A percentile compares a stretch with the other conserved stretches of the same genome.
These are phyloP conservation scores for Sebastes dallii DNA, from an alignment of 2,797 vertebrate species.

Conservation along the genomic window DNA sequence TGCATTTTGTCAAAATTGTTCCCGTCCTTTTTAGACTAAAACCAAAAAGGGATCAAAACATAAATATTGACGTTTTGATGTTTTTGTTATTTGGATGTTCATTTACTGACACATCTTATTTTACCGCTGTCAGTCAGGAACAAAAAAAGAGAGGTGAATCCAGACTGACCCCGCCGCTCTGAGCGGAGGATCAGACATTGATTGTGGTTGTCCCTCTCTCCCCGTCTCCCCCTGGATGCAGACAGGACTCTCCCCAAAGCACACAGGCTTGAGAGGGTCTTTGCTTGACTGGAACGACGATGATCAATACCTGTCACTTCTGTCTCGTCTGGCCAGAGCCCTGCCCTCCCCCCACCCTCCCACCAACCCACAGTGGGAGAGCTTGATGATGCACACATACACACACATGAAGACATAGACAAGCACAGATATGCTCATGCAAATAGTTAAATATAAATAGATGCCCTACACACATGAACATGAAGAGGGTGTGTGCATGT, in stretches of 20 bases:
- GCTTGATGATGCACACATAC: slow-evolving; percentile 4
- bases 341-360: slow-evolving; percentile 15
- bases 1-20: background rate
- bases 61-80: slow-evolving; percentile 30
- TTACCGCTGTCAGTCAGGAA: slow-evolving; percentile 59
- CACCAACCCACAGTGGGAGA: slow-evolving; percentile 10
- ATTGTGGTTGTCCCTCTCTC: slow-evolving; percentile 64
- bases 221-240: slow-evolving; percentile 52
- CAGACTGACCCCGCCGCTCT: slow-evolving; percentile 53
- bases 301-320: slow-evolving; percentile 86
- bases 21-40: background rate
- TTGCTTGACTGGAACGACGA: slow-evolving; percentile 71
- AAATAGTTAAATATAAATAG: slow-evolving; percentile 28
- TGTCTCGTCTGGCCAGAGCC: slow-evolving; percentile 74
- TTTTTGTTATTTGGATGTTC: slow-evolving; percentile 35
- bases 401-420: background rate
- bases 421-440: background rate
- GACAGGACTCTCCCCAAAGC: slow-evolving; percentile 68
- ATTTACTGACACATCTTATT: slow-evolving; percentile 57
- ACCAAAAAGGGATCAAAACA: background rate
- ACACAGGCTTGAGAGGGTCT: slow-evolving; percentile 75
- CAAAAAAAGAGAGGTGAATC: slow-evolving; percentile 55
- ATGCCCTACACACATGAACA: background rate
- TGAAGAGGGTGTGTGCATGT: background rate
- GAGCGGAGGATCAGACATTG: slow-evolving; percentile 65